Evolutionary conservation across 1,140 invertebrate genomes (phyloP), one percentile per base, ranked within the genome.

Genomic region (Eumaeus atala): DNA sequence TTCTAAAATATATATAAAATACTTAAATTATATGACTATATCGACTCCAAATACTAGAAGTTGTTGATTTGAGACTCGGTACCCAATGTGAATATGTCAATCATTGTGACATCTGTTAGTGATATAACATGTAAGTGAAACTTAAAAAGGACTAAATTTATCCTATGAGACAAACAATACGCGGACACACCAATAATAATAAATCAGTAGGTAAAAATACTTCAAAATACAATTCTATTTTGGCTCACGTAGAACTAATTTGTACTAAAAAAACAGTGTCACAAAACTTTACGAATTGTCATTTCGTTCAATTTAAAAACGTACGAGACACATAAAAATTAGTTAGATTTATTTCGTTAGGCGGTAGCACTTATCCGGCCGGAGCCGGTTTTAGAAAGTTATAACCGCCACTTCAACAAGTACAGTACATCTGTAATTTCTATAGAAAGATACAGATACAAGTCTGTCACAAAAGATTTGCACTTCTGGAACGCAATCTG

Each of bases 1-100:
- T 47, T 47, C 54, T 59, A 55, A 52, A 64, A 53, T 53, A 64
- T 64, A 61, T 12, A 36, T 57, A 65, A 64, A 34, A n/a, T n/a
- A 54, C 68, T 67, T 72, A 74, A 35, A 28, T 48, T 48, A 67
- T 74, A 77, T 74, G 74, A 77, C 74, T 74, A 73, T 56, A 62
- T 63, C 64, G 63, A 47, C 57, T 64, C 62, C 35, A 62, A 66
- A 69, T 65, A 67, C 56, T 67, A 65, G 67, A 68, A 64, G 54
- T 65, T 68, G 68, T 50, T 65, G 59, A 68, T 65, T 60, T 76
- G 74, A 77, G 74, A 77, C 74, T 77, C 72, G 59, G 53, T 61
- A 58, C 52, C 59, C 63, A 55, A 52, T 53, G 37, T 42, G 49
- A 53, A 37, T 38, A 44, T 56, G 36, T 47, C 35, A 17, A 11